Evolutionary conservation across 2,113 vertebrate genomes (phyloP), one percentile per base, ranked within the genome.

Genomic region (Taxidea taxus): DNA sequence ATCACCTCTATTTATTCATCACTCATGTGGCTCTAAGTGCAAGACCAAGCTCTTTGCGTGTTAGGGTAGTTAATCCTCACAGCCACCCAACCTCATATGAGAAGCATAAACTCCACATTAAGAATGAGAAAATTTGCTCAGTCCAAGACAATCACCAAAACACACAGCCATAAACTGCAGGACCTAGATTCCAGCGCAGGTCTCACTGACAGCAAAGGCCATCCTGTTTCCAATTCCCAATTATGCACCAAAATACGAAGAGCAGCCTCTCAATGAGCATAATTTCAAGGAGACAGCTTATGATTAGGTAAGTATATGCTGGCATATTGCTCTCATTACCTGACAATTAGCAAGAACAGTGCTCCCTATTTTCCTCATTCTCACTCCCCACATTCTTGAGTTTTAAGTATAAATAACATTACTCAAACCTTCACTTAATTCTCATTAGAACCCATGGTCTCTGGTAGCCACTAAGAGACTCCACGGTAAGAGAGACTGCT

Each of bases 101-200:
- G 31, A 47, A 80, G 66, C 6, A 4, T 47, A 85, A 93, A 10
- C 37, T 90, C 39, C 72, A 54, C 1, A 39, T 12, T 75, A 80
- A 87, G n/a, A n/a, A 74, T 84, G 51, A 90, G 68, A 47, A 95
- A 86, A 86, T 9, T 66, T 85, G 62, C 70, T 95, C 42, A 83
- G 39, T 86, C 62, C 47, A 77, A 64, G 37, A 94, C 80, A 44
- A 21, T 34, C 37, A 68, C 9, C n/a, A 42, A 82, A 85, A 49
- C 27, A 15, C 11, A 60, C 13, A 94, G 37, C 27, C 64, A 8
- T 39, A 68, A 56, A 81, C 27, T 47, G 87, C 42, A 93, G 12
- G 34, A 20, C 16, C 54, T 72, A 72, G 25, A 66, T 85, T 78
- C 51, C 27, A 88, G 60, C 0, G 29, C 7, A 16, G 15, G 81